Evolutionary conservation across 2,888 invertebrate species (phyloP), one percentile per base, ranked within the genome.

Genomic region (Tolmerus cingulatus): DNA sequence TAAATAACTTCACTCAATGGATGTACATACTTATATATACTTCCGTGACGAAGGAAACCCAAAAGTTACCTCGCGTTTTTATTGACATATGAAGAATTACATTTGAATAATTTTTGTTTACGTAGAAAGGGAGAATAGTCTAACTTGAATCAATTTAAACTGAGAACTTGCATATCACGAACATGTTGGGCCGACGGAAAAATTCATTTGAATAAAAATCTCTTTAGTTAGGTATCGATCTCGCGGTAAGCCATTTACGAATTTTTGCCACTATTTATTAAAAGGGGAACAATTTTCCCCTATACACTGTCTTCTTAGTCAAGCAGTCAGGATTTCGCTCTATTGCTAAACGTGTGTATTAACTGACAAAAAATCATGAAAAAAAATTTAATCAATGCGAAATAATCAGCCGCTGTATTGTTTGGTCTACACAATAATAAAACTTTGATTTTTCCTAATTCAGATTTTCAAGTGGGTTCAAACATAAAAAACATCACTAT

Each of bases 141-240:
- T 79, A 51, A 51, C 51, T 79, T 79, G 27, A 27, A 79, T 51
- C 23, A 79, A 51, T 79, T 79, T 79, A 79, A 79, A 79, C 46
- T 46, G 78, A 43, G 27, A 43, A 79, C n/a, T 79, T 79, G 23
- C 79, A 79, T 79, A 79, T 79, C 79, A 79, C 79, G 79, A 51
- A 46, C 46, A 7, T 79, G 16, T 30, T 51, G 19, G 55, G 79
- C 79, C 23, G 46, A 78, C 27, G 27, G 12, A 14, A 78, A 79
- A 30, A 51, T 51, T 79, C 30, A 46, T 79, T 79, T 79, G 27
- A 55, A 79, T 79, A 51, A 79, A 79, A 55, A 78, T 12, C 51
- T 51, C 40, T 5, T 46, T 79, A 27, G 12, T 12, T 79, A 27
- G 12, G 4, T 79, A 79, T 79, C 51, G 79, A 79, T 79, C 55